Percentiles rank a stretch among this genome's conserved stretches.
These are phyloP conservation scores for Rhea pennata DNA, from an alignment of 2,113 vertebrate species.

Conservation along the genomic window DNA sequence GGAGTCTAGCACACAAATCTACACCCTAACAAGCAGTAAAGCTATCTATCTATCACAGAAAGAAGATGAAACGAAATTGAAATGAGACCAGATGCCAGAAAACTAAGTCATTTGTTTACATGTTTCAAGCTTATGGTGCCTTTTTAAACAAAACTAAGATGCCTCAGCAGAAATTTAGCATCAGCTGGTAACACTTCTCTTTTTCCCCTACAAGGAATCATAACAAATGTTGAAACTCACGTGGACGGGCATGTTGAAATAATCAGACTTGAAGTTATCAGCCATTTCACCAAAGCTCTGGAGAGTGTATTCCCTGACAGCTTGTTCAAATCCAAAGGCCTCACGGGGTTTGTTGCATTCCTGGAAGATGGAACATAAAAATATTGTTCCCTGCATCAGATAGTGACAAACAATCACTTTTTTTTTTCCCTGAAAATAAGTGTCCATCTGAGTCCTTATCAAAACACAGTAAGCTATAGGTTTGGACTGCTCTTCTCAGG, in stretches of 20 bases:
- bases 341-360: slow-evolving; percentile 98
- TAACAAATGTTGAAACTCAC: slow-evolving; percentile 77
- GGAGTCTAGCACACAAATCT: neutral
- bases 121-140: neutral
- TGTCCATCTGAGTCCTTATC: neutral
- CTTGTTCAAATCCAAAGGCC: slow-evolving; percentile 97
- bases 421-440: neutral
- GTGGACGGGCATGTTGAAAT: slow-evolving; percentile 99
- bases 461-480: neutral
- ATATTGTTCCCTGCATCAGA: neutral
- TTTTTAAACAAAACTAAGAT: slow-evolving; percentile 19
- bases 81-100: neutral
- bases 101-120: neutral
- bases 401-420: neutral
- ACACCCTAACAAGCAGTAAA: neutral
- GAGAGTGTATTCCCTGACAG: slow-evolving; percentile 93
- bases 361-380: slow-evolving; percentile 71
- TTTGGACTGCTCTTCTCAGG: neutral
- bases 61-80: neutral
- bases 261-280: slow-evolving; percentile 99
- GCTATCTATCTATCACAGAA: neutral
- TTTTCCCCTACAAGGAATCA: slow-evolving; percentile 27
- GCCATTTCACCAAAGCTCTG: slow-evolving; percentile 99
- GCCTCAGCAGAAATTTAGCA: neutral
- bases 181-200: neutral